Evolutionary conservation across 2,888 invertebrate species (phyloP).

Genomic region (Megalurothrips usitatus): DNA sequence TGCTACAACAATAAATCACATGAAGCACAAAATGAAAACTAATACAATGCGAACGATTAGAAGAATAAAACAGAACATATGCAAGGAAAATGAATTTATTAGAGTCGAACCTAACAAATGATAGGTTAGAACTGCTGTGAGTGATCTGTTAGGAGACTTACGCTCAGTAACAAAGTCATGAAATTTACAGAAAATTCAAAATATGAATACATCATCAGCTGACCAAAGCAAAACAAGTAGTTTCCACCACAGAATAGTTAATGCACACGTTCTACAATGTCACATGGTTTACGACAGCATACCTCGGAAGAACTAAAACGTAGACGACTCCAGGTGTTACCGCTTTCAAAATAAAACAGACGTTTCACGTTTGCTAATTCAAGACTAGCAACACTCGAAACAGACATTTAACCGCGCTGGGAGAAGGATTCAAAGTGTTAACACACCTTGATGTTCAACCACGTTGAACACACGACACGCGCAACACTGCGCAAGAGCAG

Average conservation of each 20-base stretch:
- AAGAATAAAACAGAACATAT: neutral
- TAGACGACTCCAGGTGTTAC: neutral
- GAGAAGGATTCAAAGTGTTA: neutral
- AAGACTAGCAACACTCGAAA: neutral
- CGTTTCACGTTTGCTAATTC: neutral
- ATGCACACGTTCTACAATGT: neutral
- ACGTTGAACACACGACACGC: neutral
- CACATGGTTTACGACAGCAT: slow-evolving; percentile 9
- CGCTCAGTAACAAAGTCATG: neutral
- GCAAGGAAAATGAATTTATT: neutral
- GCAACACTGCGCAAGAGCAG: neutral
- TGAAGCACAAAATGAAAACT: neutral
- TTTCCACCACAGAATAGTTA: neutral
- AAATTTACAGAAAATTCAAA: neutral
- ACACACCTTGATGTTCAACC: neutral
- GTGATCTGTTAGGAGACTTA: neutral
- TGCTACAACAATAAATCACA: neutral
- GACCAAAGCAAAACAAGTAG: neutral
- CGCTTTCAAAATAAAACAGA: neutral
- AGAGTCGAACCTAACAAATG: neutral
- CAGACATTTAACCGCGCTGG: neutral
- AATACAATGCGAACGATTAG: neutral
- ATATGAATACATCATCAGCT: neutral
- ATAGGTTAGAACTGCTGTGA: neutral
- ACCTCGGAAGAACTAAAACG: neutral